Base-by-base conservation (phyloP, 2,797 vertebrate genomes). In the Etheostoma perlongum region DNA sequence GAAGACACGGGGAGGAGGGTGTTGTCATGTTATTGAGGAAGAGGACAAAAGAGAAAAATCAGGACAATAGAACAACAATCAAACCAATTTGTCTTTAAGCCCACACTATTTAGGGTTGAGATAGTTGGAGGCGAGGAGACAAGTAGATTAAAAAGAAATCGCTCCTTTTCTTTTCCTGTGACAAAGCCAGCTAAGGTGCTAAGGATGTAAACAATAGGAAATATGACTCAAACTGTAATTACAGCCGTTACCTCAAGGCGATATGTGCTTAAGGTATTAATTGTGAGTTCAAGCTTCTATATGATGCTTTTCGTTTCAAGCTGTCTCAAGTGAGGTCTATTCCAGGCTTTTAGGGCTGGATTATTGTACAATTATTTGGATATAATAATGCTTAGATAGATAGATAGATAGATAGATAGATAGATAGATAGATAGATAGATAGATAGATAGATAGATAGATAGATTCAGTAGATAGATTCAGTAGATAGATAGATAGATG, bases 1-100 rank as follows among this genome's bases (percentile, higher is more conserved):
- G 70, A 80, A 78, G 79, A 88, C 79, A 85, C 54, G 49, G 79
- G 76, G 81, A 86, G 67, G 78, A 76, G 78, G 68, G 68, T 71
- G 83, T 90, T 91, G 89, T 93, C 87, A 90, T 89, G 88, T 89
- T 91, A 88, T 78, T 87, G 82, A 88, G 74, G 44, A 60, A 82
- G 72, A 89, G 65, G 83, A 92, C 87, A 90, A 87, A 88, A 86
- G 84, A 84, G 76, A 77, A 86, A 80, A 88, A 76, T 72, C 76
- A 78, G 78, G 82, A 89, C 85, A 92, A 89, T 82, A 87, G 86
- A 91, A 88, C 64, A 91, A 85, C 75, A 90, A 90, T 91, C 65
- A 51, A 81, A 85, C 81, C 81, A 80, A 89, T 62, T 81, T 79
- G 85, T 88, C 85, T 76, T 89, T 76, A 88, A 89, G 83, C 88